phyloP scores from a whole-genome alignment of 2,888 invertebrate species.

The Muscina levida region DNA sequence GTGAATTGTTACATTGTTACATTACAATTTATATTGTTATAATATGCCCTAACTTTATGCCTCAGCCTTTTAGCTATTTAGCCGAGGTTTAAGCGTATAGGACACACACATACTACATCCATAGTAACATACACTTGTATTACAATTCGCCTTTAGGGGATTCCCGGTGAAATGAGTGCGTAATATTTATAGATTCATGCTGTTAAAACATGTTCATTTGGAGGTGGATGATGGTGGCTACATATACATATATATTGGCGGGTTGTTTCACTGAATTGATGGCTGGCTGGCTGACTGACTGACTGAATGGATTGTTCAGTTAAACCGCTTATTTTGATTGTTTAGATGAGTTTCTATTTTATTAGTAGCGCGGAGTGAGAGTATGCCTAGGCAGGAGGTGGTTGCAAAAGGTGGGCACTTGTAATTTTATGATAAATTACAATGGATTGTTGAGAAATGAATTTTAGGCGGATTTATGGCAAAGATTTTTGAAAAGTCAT shows the following conservation, averaged over 20 bases:
- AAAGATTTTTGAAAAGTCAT: slow-evolving; percentile 59
- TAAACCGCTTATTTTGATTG: slow-evolving; percentile 66
- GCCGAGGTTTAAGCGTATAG: not conserved
- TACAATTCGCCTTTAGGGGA: slow-evolving; percentile 64
- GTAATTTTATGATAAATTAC: slow-evolving; percentile 61
- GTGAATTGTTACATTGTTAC: slow-evolving; percentile 53
- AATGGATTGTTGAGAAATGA: slow-evolving; percentile 30
- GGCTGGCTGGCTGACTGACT: too few species aligned
- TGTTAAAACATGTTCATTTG: slow-evolving; percentile 42
- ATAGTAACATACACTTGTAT: slow-evolving; percentile 46
- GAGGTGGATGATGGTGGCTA: slow-evolving; percentile 55
- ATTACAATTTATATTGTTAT: slow-evolving; percentile 63
- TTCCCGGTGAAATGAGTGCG: slow-evolving; percentile 39
- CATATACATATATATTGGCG: too few species aligned
- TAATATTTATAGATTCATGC: slow-evolving; percentile 56
- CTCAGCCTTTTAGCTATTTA: slow-evolving; percentile 12
- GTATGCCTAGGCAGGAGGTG: slow-evolving; percentile 1
- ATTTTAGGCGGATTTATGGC: slow-evolving; percentile 49
- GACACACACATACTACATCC: not conserved
- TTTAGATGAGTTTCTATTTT: slow-evolving; percentile 49
- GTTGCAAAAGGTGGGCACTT: slow-evolving; percentile 38
- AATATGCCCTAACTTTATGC: slow-evolving; percentile 59
- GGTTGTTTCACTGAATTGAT: too few species aligned
- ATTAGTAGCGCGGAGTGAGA: slow-evolving; percentile 11
- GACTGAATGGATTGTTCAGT: slow-evolving; percentile 53